Evolutionary conservation across 2,113 vertebrate species (phyloP).

Genomic region (Miniopterus natalensis): DNA sequence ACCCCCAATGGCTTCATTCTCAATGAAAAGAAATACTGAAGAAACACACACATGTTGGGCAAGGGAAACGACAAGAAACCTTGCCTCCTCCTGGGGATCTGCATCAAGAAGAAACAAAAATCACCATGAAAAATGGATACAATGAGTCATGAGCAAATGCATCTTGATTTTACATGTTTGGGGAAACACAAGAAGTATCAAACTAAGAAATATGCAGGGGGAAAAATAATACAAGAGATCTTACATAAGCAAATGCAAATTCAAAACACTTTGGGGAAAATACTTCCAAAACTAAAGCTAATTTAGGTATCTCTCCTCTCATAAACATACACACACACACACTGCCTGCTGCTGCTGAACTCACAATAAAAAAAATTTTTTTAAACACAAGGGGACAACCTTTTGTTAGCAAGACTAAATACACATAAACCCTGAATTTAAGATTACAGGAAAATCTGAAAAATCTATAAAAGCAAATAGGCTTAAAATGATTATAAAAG

Average conservation of each 20-base stretch:
- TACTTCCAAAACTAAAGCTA: neutral
- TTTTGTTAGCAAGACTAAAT: neutral
- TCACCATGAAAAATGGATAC: neutral
- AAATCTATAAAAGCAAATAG: neutral
- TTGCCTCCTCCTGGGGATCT: neutral
- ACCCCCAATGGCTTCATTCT: neutral
- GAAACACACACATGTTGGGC: neutral
- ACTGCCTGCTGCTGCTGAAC: neutral
- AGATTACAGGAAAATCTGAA: neutral
- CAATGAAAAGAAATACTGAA: neutral
- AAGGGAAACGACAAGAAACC: neutral
- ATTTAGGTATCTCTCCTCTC: neutral
- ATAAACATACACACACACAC: neutral
- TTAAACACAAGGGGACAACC: neutral
- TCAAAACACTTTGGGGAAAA: neutral
- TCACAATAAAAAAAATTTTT: neutral
- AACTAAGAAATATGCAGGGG: neutral
- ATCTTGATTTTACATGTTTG: neutral
- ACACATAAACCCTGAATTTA: neutral
- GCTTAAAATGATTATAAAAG: neutral
- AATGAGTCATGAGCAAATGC: neutral
- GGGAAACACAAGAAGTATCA: neutral
- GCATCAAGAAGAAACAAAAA: neutral
- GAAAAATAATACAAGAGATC: neutral
- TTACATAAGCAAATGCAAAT: constrained; percentile 17